Conservation (phyloP, 2,797 vertebrate genomes). For the Onychomys torridus region DNA sequence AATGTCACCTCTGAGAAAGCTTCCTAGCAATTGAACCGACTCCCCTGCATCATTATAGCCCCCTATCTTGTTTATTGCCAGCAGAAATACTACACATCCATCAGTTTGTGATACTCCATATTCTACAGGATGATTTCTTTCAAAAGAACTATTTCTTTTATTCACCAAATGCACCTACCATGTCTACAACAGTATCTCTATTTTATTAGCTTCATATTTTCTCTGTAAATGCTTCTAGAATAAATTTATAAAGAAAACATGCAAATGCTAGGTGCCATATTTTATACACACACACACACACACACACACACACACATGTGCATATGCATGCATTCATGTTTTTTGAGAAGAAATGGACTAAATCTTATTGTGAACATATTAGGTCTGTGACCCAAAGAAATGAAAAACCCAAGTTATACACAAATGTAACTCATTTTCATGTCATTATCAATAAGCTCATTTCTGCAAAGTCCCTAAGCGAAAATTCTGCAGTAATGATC, state of each 20-base stretch:
- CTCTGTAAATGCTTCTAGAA: conserved; percentile 5
- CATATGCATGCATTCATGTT: not conserved
- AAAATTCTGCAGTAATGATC: not conserved
- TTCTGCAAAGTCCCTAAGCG: not conserved
- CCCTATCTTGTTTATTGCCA: not conserved
- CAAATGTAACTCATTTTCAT: not conserved
- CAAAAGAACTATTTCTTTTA: conserved; percentile 8
- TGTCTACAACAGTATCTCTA: not conserved
- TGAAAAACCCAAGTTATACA: not conserved
- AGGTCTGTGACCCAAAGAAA: conserved; percentile 4
- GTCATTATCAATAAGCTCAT: not conserved
- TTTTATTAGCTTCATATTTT: conserved; percentile 29
- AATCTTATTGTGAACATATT: not conserved
- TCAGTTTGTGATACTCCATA: not conserved
- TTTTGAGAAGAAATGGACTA: not conserved
- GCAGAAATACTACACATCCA: not conserved
- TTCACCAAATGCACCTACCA: not conserved
- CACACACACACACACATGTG: not conserved
- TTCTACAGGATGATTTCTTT: not conserved
- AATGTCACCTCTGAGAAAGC: conserved; percentile 59
- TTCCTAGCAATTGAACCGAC: conserved; percentile 13
- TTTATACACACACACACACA: not conserved
- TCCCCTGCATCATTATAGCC: not conserved
- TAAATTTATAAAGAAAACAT: conserved; percentile 17
- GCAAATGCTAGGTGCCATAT: not conserved